Evolutionary conservation across 1,140 invertebrate genomes (phyloP).

Genomic region (Aradophagus sp.): DNA sequence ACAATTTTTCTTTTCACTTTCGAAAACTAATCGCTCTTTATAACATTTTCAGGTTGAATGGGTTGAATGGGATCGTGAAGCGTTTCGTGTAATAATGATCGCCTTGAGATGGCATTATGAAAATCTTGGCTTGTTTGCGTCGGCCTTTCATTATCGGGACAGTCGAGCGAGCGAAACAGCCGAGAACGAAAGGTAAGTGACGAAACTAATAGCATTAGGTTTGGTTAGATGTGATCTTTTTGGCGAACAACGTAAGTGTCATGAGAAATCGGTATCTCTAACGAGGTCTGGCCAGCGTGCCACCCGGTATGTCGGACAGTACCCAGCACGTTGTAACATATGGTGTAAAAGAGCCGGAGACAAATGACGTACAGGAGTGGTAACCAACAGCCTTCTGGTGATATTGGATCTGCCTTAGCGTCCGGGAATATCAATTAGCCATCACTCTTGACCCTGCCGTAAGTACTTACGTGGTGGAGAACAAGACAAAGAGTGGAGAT

Average conservation of each 20-base stretch:
- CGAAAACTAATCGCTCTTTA: too few species aligned
- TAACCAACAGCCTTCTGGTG: conserved; percentile 68
- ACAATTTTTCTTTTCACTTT: too few species aligned
- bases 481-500: conserved; percentile 46
- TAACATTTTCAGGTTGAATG: too few species aligned
- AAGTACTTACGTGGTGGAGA: conserved; percentile 42
- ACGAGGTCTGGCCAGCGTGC: conserved; percentile 42
- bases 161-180: too few species aligned
- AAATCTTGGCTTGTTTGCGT: too few species aligned
- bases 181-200: conserved; percentile 9
- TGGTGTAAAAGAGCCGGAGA: conserved; percentile 67
- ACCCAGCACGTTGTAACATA: conserved; percentile 55
- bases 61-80: too few species aligned
- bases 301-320: conserved; percentile 62
- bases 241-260: conserved; percentile 48
- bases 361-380: conserved; percentile 73
- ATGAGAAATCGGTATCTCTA: conserved; percentile 55
- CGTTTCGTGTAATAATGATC: too few species aligned
- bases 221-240: conserved; percentile 37
- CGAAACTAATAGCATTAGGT: conserved; percentile 5
- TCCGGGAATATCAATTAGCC: conserved; percentile 64
- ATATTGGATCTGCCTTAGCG: conserved; percentile 68
- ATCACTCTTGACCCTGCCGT: conserved; percentile 61
- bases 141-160: too few species aligned
- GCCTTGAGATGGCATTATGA: too few species aligned